phyloP scores from a whole-genome alignment of 2,888 invertebrate genomes.

The Ecliptopera silaceata region DNA sequence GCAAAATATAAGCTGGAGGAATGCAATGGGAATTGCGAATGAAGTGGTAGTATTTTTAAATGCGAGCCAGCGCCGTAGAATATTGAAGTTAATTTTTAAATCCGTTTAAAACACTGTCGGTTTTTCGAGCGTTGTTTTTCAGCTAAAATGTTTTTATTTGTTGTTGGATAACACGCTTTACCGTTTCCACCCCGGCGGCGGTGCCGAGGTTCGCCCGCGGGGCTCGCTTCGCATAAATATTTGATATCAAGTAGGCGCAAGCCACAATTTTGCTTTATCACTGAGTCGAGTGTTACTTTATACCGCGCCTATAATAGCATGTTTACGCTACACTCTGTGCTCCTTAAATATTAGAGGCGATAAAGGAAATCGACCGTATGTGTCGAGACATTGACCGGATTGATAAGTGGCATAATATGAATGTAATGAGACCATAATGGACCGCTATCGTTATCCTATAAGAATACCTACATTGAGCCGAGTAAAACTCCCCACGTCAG shows the following conservation, averaged over 20 bases:
- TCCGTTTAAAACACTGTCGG: constrained; percentile 39
- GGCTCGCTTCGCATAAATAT: constrained; percentile 58
- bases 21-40: constrained; percentile 19
- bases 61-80: constrained; percentile 21
- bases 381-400: constrained; percentile 40
- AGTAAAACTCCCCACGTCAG: constrained; percentile 41
- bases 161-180: constrained; percentile 55
- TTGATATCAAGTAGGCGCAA: constrained; percentile 56
- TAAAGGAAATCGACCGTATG: constrained; percentile 32
- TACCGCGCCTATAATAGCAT: constrained; percentile 44
- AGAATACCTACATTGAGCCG: constrained; percentile 43
- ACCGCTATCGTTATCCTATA: constrained; percentile 63
- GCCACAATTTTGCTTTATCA: constrained; percentile 57
- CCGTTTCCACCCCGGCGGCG: constrained; percentile 48
- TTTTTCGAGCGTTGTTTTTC: constrained; percentile 47
- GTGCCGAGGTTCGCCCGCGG: constrained; percentile 46
- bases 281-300: constrained; percentile 42
- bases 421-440: constrained; percentile 59
- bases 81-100: constrained; percentile 34
- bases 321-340: constrained; percentile 45
- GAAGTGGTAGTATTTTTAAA: constrained; percentile 24
- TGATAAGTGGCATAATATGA: constrained; percentile 58
- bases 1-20: constrained; percentile 9
- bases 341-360: constrained; percentile 35
- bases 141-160: constrained; percentile 54